Evolutionary conservation across 2,113 vertebrate genomes (phyloP).

Genomic region (Melanerpes aurifrons): DNA sequence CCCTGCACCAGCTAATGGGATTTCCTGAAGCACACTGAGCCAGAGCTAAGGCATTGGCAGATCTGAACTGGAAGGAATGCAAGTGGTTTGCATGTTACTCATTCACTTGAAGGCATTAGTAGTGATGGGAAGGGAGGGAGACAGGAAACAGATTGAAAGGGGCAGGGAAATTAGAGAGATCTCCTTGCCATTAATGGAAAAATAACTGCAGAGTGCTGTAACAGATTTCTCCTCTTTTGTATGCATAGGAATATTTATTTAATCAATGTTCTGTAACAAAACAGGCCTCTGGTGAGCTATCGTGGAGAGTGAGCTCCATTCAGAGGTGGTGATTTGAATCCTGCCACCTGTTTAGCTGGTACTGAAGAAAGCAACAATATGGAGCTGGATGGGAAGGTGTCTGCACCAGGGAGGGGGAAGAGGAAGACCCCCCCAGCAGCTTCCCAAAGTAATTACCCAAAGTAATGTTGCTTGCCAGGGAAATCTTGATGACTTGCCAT

Average conservation of each 20-base stretch:
- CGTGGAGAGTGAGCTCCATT: conserved; percentile 59
- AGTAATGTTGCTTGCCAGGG: neutral
- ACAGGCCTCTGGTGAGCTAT: conserved; percentile 74
- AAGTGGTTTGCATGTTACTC: conserved; percentile 24
- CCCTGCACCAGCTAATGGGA: neutral
- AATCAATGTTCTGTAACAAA: conserved; percentile 77
- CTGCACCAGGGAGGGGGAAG: neutral
- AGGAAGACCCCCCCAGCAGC: neutral
- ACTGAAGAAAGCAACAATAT: conserved; percentile 14
- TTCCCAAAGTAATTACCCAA: neutral
- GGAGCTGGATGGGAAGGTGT: neutral
- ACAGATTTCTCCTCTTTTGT: conserved; percentile 71
- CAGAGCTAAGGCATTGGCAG: neutral
- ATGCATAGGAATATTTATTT: conserved; percentile 76
- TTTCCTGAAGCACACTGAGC: neutral
- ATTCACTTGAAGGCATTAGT: conserved; percentile 45
- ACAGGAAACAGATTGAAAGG: conserved; percentile 53
- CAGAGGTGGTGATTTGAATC: conserved; percentile 57
- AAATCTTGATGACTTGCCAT: neutral
- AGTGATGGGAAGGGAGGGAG: conserved; percentile 46
- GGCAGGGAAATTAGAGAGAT: conserved; percentile 22
- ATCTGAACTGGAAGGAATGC: neutral
- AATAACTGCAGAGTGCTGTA: conserved; percentile 59
- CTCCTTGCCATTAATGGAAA: conserved; percentile 65
- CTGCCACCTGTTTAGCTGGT: conserved; percentile 65